These are phyloP conservation scores for Erethizon dorsatum DNA, from an alignment of 2,797 vertebrate genomes.

Conservation along the genomic window DNA sequence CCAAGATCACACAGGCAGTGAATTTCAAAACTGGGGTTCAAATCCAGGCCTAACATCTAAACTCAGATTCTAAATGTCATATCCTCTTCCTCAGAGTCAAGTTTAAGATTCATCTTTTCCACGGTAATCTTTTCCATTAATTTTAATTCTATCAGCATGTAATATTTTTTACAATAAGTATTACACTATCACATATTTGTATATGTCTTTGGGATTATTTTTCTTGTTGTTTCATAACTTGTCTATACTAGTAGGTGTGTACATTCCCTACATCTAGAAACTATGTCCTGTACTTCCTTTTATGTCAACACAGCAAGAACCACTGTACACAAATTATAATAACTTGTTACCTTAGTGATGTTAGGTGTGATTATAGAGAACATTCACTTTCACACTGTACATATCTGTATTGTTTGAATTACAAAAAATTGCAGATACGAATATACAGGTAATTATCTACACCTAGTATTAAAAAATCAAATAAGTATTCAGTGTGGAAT, in stretches of 20 bases:
- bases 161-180: not conserved
- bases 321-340: not conserved
- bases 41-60: conserved; percentile 44
- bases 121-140: conserved; percentile 37
- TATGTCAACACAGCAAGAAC: not conserved
- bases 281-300: not conserved
- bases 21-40: conserved; percentile 39
- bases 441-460: conserved; percentile 9
- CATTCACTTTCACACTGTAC: not conserved
- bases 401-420: not conserved
- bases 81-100: conserved; percentile 39
- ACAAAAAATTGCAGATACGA: not conserved
- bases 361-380: not conserved
- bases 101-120: conserved; percentile 60
- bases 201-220: conserved; percentile 35
- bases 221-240: conserved; percentile 44
- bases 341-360: not conserved
- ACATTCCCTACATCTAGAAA: not conserved
- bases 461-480: not conserved
- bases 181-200: not conserved
- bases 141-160: conserved; percentile 13
- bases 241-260: not conserved
- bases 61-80: conserved; percentile 32
- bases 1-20: conserved; percentile 1
- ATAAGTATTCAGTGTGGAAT: not conserved